Evolutionary conservation across 2,888 invertebrate genomes (phyloP), one percentile per base, ranked within the genome.

Genomic region (Scrobipalpa costella): DNA sequence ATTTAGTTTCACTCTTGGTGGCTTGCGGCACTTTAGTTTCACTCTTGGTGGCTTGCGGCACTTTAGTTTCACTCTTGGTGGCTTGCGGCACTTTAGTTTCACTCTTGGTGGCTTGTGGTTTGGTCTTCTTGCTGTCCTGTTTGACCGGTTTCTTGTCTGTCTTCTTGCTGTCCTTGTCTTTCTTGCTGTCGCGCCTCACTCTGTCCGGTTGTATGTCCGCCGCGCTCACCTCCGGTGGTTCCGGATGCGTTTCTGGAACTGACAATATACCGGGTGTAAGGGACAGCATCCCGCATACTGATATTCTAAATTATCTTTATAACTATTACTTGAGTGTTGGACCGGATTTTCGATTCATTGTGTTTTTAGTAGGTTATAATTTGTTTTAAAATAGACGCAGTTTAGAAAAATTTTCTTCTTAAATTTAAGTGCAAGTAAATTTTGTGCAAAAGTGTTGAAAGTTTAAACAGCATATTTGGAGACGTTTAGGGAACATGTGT

Each of bases 141-240:
- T 70, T 73, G 15, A 58, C 19, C n/a, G 57, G 49, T 33, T 27
- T 40, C 58, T 57, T 49, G 19, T n/a, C n/a, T 11, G 66, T 67
- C 49, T 59, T 63, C 58, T 52, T 80, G 27, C 27, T 27, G 27
- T 27, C 78, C 44, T 78, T 75, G 5, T 68, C 65, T 64, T 62
- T 71, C 38, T 78, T 81, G 8, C 66, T 66, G 11, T 82, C 83
- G 7, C 75, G 73, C 59, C 73, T 65, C 38, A 68, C 72, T 67
- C 75, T 74, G 36, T 17, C 21, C 1, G 78, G 78, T 7, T 73
- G 75, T 0, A 83, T 64, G 34, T 86, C 87, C 0, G 87, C 84
- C 8, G 88, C 88, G 60, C 83, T 84, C 1, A 87, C 89, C 68
- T 88, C 89, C 0, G 88, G 86, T 0, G 87, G 81, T 1, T 87